Evolutionary conservation across 2,888 invertebrate species (phyloP).

Genomic region (Sminthurides aquaticus): DNA sequence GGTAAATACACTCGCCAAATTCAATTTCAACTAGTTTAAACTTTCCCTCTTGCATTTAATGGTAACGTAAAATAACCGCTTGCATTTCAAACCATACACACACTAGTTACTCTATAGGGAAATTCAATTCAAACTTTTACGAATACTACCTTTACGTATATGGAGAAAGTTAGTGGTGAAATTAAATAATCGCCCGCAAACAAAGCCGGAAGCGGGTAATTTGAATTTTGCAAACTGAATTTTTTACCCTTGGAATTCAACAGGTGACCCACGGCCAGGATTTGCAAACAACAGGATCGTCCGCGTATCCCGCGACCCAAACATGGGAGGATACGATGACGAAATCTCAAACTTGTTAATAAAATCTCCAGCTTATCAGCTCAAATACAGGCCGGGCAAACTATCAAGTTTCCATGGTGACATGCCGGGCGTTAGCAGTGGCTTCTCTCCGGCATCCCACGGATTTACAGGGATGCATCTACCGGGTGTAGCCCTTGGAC

Average conservation of each 20-base stretch:
- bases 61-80: no score
- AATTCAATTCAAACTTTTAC: no score
- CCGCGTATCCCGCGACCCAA: constrained; percentile 11
- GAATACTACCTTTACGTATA: no score
- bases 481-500: not conserved
- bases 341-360: constrained; percentile 2
- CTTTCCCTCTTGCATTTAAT: no score
- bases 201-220: no score
- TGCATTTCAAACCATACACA: no score
- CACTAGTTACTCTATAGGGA: no score
- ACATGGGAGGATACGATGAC: constrained; percentile 4
- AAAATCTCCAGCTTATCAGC: constrained; percentile 19
- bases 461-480: not conserved
- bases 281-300: constrained; percentile 13
- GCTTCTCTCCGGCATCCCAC: not conserved
- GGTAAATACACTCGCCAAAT: no score
- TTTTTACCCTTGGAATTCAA: not conserved
- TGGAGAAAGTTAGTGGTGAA: no score
- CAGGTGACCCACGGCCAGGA: constrained; percentile 12
- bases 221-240: no score
- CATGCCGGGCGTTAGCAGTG: not conserved
- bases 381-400: constrained; percentile 16
- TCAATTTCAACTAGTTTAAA: no score
- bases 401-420: constrained; percentile 2
- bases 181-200: no score